Base-by-base conservation (phyloP, 1,140 invertebrate species). In the Drosophila pallidifrons region DNA sequence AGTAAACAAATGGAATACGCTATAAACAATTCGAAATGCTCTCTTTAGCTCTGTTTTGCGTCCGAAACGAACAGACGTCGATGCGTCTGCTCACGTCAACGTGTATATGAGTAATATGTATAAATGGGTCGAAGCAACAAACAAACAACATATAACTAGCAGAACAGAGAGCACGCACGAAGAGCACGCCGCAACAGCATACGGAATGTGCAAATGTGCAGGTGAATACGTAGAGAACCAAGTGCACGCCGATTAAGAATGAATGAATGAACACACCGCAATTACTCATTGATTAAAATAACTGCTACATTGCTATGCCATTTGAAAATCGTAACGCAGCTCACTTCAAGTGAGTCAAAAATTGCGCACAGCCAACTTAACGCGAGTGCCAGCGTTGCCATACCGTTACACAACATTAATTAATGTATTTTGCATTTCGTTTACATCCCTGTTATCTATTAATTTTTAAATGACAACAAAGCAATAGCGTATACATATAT, bases 1-100 rank as follows among this genome's bases (percentile, higher is more conserved):
- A 75, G 81, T 88, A 88, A 88, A 88, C 85, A 88, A 89, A 75
- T 79, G 70, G 79, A 82, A 87, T 59, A 61, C 70, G 77, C 68
- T 45, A 76, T 79, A 79, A 71, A 79, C 85, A 88, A 81, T 88
- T 73, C 51, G 59, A 67, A 77, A 66, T 41, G 38, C 54, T 75
- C 54, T 80, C 32, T 61, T 63, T 68, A 25, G 20, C 20, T 55
- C 54, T 77, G 52, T 49, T 57, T 58, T 77, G 49, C 72, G 52
- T 46, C 66, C 46, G 70, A 58, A 67, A 63, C 46, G 70, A 58
- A 67, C 75, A 47, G 38, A 74, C 64, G 47, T 69, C 55, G 41
- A 60, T 81, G 85, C 85, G 85, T 88, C 85, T 85, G 75, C 78
- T 85, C 85, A 64, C 71, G 46, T 65, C 68, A 73, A 52, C 64